These are phyloP conservation scores for Leucophenga maculata DNA, from an alignment of 2,888 invertebrate genomes.

Conservation along the genomic window DNA sequence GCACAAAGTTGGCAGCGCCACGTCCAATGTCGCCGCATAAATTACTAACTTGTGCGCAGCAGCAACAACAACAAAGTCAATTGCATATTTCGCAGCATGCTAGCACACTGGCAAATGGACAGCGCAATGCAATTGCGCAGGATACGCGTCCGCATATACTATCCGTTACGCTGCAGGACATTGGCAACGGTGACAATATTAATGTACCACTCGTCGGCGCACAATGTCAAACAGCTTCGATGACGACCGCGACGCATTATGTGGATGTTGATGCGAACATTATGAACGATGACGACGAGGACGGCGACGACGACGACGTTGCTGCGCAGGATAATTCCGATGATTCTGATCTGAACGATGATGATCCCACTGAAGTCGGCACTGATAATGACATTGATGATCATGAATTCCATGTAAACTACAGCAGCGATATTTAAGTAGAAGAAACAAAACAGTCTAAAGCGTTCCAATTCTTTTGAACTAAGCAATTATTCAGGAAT, in stretches of 20 bases:
- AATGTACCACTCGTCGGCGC: neutral
- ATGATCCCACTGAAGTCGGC: neutral
- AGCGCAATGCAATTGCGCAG: neutral
- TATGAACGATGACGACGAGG: no score
- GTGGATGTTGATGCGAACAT: neutral
- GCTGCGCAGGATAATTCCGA: constrained; percentile 50
- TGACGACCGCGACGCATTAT: no score
- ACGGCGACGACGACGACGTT: neutral
- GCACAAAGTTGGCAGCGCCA: neutral
- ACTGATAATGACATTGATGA: constrained; percentile 27
- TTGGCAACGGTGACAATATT: constrained; percentile 10
- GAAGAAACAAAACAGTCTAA: no score
- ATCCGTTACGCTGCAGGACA: constrained; percentile 5
- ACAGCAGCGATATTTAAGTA: constrained; percentile 22
- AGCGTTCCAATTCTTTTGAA: no score
- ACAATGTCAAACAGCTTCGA: neutral
- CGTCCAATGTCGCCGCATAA: neutral
- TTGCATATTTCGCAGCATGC: neutral
- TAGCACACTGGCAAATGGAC: neutral
- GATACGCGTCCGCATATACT: neutral
- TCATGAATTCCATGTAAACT: constrained; percentile 31
- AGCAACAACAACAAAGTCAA: constrained; percentile 9
- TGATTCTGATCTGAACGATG: constrained; percentile 32
- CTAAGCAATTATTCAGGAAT: no score
- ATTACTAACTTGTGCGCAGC: neutral